Conservation (phyloP, 1,140 invertebrate species). For the Zaprionus ghesquierei region DNA sequence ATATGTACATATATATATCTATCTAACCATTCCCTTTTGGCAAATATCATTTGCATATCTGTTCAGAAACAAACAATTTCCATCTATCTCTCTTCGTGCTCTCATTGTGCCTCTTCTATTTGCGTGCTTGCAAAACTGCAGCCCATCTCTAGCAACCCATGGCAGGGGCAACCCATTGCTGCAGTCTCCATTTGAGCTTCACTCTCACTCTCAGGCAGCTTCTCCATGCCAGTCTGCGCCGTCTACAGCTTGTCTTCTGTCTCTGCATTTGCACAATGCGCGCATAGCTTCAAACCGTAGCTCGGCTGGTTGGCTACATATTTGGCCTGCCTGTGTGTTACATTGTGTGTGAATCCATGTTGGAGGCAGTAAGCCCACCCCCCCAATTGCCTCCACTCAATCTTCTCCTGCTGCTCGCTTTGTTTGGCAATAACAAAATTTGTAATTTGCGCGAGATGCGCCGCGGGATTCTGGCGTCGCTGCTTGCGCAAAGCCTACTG, state of each 20-base stretch:
- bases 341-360: conserved; percentile 58
- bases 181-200: neutral
- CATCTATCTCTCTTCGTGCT: neutral
- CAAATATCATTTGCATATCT: neutral
- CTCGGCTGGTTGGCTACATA: conserved; percentile 51
- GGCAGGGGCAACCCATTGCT: neutral
- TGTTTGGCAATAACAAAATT: conserved; percentile 54
- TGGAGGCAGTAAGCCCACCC: neutral
- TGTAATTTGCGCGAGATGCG: conserved; percentile 42
- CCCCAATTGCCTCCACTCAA: neutral
- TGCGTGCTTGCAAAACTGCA: neutral
- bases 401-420: conserved; percentile 19
- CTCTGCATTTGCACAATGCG: conserved; percentile 79
- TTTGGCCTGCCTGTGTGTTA: conserved; percentile 26
- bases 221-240: neutral
- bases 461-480: conserved; percentile 34
- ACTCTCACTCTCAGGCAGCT: conserved; percentile 5
- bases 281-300: conserved; percentile 54
- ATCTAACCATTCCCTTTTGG: neutral
- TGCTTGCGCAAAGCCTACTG: conserved; percentile 21
- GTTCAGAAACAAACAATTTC: neutral
- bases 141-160: neutral
- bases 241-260: conserved; percentile 60
- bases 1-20: neutral
- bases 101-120: neutral